These are phyloP conservation scores for Phrynocephalus forsythii DNA, from an alignment of 2,797 vertebrate species.

Conservation along the genomic window DNA sequence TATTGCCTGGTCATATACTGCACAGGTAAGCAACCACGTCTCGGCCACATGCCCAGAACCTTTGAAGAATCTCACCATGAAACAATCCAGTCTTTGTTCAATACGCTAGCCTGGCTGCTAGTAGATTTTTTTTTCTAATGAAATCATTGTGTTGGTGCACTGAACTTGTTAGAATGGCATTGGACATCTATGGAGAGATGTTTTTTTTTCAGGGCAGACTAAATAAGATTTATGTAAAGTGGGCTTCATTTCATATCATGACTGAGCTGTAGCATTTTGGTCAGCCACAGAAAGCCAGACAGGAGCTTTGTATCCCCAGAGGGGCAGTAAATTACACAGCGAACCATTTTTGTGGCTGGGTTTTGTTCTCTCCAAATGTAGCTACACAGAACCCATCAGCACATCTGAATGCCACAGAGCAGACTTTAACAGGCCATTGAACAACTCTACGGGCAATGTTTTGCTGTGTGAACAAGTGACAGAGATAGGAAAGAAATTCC, in stretches of 20 bases:
- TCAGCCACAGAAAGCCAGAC: conserved; percentile 44
- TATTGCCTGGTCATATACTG: conserved; percentile 80
- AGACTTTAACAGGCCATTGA: not conserved
- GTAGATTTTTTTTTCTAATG: conserved; percentile 66
- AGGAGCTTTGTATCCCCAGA: conserved; percentile 36
- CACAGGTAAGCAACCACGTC: conserved; percentile 86
- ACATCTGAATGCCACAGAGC: not conserved
- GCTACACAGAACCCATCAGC: conserved; percentile 5
- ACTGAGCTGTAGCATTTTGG: conserved; percentile 39
- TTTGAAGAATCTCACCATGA: conserved; percentile 79
- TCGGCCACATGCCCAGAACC: conserved; percentile 83
- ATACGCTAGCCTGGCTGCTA: conserved; percentile 83
- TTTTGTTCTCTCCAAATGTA: conserved; percentile 22
- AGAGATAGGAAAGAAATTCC: not conserved
- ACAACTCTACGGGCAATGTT: not conserved
- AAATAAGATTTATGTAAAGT: conserved; percentile 66
- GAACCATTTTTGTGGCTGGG: conserved; percentile 29
- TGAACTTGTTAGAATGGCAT: conserved; percentile 67
- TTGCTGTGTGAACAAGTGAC: not conserved
- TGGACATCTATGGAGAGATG: conserved; percentile 63
- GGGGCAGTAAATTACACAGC: conserved; percentile 19
- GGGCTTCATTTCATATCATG: conserved; percentile 67
- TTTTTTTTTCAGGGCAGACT: conserved; percentile 62
- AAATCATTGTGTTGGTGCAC: conserved; percentile 67
- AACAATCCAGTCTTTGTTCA: conserved; percentile 88